A percentile compares a stretch with the other conserved stretches of the same genome.
Evolutionary conservation across 2,113 vertebrate species (phyloP).

Genomic region (human): GRCh38 chr7:110453001-110453500

Average conservation of each 20-base stretch:
- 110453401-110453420: background rate
- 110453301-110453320: background rate
- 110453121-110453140: background rate
- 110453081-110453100: background rate
- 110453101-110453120: background rate
- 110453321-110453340: background rate
- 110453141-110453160: background rate
- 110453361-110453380: background rate
- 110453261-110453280: rapidly evolving
- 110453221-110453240: background rate
- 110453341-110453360: background rate
- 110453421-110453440: background rate
- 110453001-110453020: background rate
- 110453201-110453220: background rate
- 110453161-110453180: background rate
- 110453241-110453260: background rate
- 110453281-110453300: background rate
- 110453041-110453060: background rate
- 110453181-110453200: background rate
- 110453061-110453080: background rate
- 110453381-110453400: background rate
- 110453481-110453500: background rate
- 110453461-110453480: background rate
- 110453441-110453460: background rate
- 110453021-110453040: background rate